These are phyloP conservation scores for Ethmia dodecea DNA, from an alignment of 2,888 invertebrate species.

Conservation along the genomic window DNA sequence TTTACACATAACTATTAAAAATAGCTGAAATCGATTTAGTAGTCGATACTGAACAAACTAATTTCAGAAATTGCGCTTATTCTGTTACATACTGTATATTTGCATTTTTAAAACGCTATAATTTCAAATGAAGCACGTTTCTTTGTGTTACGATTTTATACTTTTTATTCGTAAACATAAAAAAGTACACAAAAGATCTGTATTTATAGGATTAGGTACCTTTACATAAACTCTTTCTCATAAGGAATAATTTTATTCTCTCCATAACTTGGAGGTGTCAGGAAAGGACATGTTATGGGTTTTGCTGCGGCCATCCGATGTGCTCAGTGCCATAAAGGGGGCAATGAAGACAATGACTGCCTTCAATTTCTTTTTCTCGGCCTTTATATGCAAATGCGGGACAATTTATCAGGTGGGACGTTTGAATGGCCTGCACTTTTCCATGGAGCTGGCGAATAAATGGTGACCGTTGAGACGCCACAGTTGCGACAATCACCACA, in stretches of 20 bases:
- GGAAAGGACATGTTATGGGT: slow-evolving; percentile 22
- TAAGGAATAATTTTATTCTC: slow-evolving; percentile 9
- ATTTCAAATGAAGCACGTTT: too few relatives aligned
- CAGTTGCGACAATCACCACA: slow-evolving; percentile 22
- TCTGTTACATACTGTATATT: too few relatives aligned
- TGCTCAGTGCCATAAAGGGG: slow-evolving; percentile 33
- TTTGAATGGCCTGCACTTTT: slow-evolving; percentile 56
- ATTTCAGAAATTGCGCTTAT: too few relatives aligned
- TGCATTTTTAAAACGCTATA: too few relatives aligned
- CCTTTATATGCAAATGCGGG: slow-evolving; percentile 64
- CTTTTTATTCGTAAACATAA: too few relatives aligned
- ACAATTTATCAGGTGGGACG: slow-evolving; percentile 67
- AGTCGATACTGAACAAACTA: too few relatives aligned
- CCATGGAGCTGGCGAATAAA: slow-evolving; percentile 40
- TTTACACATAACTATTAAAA: too few relatives aligned
- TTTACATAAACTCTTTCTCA: neutral
- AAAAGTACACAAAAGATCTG: too few relatives aligned
- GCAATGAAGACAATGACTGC: slow-evolving; percentile 43
- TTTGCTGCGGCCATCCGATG: slow-evolving; percentile 25
- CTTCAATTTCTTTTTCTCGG: slow-evolving; percentile 43
- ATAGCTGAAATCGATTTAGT: too few relatives aligned
- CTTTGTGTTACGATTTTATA: too few relatives aligned
- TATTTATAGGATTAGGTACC: neutral
- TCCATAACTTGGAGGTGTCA: slow-evolving; percentile 16
- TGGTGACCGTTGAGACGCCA: slow-evolving; percentile 23